Evolutionary conservation across 2,113 vertebrate species (phyloP).

Genomic region (Gallinago paraguaiae): DNA sequence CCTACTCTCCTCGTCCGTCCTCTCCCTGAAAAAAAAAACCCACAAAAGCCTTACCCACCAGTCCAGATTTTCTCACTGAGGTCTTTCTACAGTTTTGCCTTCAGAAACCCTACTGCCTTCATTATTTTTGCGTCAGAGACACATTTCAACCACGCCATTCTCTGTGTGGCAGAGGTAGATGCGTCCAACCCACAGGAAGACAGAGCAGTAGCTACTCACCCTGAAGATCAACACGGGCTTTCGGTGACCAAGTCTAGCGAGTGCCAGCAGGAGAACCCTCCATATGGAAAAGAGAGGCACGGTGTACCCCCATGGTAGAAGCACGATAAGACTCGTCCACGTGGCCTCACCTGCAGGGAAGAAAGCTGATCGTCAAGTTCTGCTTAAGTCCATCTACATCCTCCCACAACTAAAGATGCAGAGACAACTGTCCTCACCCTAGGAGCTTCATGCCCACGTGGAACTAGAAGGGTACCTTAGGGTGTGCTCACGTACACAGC

Average conservation of each 20-base stretch:
- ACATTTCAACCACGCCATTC: background rate
- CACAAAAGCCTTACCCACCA: background rate
- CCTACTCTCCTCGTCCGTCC: background rate
- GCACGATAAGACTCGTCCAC: rapidly evolving
- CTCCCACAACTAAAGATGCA: background rate
- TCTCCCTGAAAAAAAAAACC: background rate
- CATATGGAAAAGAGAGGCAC: rapidly evolving
- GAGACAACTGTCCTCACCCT: background rate
- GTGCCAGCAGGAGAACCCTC: background rate
- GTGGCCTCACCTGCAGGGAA: too few relatives aligned
- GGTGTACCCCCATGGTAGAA: too few relatives aligned
- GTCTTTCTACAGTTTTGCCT: background rate
- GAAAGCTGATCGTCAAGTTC: background rate
- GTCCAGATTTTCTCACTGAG: background rate
- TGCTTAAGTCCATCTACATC: background rate
- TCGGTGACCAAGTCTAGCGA: background rate
- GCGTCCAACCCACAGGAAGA: background rate
- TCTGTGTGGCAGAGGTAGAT: background rate
- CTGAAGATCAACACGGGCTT: background rate
- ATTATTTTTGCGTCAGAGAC: background rate
- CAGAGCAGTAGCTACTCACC: background rate
- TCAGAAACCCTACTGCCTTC: background rate
- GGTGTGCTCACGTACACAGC: background rate
- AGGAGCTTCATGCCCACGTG: background rate
- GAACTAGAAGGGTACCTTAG: background rate